Percentiles rank a stretch among this genome's conserved stretches.
These are phyloP conservation scores for Drosophila mettleri DNA, from an alignment of 2,888 invertebrate species.

Conservation along the genomic window DNA sequence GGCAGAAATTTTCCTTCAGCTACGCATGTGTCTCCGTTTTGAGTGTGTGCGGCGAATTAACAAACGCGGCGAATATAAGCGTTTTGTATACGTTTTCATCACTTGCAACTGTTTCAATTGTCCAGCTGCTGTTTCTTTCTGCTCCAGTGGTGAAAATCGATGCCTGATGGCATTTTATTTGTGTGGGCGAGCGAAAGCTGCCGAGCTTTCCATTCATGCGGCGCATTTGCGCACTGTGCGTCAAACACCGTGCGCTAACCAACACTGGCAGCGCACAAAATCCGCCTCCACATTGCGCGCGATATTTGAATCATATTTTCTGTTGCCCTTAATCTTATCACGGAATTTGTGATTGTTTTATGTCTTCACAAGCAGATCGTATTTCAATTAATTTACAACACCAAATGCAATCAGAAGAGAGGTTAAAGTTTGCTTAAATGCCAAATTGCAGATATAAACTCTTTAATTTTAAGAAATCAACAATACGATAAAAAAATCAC, in stretches of 20 bases:
- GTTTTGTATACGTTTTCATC: conserved; percentile 74
- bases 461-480: conserved; percentile 43
- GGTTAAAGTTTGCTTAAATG: conserved; percentile 36
- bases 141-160: conserved; percentile 71
- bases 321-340: conserved; percentile 6
- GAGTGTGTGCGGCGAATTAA: conserved; percentile 59
- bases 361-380: conserved; percentile 1
- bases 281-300: conserved; percentile 20
- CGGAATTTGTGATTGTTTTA: conserved; percentile 1
- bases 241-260: neutral
- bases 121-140: conserved; percentile 54
- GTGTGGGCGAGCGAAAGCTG: conserved; percentile 45
- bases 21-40: conserved; percentile 21
- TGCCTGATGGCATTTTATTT: conserved; percentile 41
- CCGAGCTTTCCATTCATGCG: conserved; percentile 68
- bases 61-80: conserved; percentile 59
- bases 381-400: conserved; percentile 32
- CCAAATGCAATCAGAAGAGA: conserved; percentile 13
- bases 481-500: conserved; percentile 6
- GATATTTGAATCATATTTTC: conserved; percentile 6
- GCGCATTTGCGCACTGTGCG: conserved; percentile 36
- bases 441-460: conserved; percentile 34
- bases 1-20: conserved; percentile 49
- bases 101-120: conserved; percentile 59
- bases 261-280: conserved; percentile 28